phyloP scores from a whole-genome alignment of 2,888 invertebrate species.

The Epsilonema sp. region DNA sequence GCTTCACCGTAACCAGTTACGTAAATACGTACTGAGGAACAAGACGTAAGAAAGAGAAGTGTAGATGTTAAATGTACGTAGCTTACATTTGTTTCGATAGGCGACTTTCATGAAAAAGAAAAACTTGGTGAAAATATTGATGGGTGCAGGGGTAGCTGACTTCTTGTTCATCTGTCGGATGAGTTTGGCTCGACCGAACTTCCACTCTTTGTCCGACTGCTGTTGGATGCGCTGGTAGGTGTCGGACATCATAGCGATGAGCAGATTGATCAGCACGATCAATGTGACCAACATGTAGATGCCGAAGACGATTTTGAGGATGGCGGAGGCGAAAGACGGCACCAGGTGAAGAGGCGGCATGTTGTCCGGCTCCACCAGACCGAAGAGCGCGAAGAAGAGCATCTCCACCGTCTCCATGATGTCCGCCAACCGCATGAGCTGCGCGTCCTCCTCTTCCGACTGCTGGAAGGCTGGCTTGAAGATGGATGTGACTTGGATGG shows the following conservation, averaged over 20 bases:
- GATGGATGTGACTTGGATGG: constrained; percentile 64
- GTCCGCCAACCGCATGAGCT: constrained; percentile 22
- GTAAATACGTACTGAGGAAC: no score
- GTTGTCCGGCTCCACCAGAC: constrained; percentile 50
- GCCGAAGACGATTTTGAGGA: constrained; percentile 52
- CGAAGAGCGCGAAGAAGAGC: constrained; percentile 93
- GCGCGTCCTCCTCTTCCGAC: constrained; percentile 23
- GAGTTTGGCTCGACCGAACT: constrained; percentile 90
- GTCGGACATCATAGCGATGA: constrained; percentile 99
- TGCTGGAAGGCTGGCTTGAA: constrained; percentile 51
- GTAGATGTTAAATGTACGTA: no score
- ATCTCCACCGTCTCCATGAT: constrained; percentile 67
- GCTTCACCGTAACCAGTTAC: no score
- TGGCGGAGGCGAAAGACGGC: constrained; percentile 11
- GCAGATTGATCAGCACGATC: constrained; percentile 89
- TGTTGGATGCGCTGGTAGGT: constrained; percentile 98
- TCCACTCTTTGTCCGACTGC: constrained; percentile 99
- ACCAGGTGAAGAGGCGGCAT: constrained; percentile 38
- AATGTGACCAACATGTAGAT: constrained; percentile 93
- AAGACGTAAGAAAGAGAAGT: no score
- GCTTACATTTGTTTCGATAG: constrained; percentile 23
- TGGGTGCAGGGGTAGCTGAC: constrained; percentile 85
- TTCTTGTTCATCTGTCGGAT: constrained; percentile 95
- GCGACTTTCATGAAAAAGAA: constrained; percentile 27
- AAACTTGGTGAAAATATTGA: constrained; percentile 70